These are phyloP conservation scores for Seriola dumerili DNA, from an alignment of 2,113 vertebrate genomes.

Conservation along the genomic window DNA sequence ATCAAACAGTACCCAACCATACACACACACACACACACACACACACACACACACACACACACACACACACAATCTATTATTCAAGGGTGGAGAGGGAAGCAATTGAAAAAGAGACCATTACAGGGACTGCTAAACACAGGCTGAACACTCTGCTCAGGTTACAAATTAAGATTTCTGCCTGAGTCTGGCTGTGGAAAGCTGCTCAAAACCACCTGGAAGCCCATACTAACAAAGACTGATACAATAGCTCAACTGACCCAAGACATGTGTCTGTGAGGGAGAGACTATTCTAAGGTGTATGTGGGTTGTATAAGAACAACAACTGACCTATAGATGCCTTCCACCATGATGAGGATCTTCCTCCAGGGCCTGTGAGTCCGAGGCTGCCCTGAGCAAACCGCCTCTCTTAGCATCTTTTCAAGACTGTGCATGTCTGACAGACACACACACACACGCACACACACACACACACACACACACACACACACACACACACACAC, in stretches of 20 bases:
- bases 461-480: constrained; percentile 47
- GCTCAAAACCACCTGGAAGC: constrained; percentile 32
- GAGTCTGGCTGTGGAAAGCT: constrained; percentile 17
- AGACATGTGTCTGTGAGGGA: constrained; percentile 1
- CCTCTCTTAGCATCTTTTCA: constrained; percentile 91
- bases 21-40: not conserved
- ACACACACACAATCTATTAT: constrained; percentile 42
- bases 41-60: constrained; percentile 15
- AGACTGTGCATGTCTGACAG: constrained; percentile 90
- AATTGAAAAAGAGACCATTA: constrained; percentile 63
- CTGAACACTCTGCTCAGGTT: constrained; percentile 56
- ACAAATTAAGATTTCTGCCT: constrained; percentile 53
- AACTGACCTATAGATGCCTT: constrained; percentile 94
- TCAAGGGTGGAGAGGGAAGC: constrained; percentile 50
- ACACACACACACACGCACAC: constrained; percentile 32
- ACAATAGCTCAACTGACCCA: not conserved
- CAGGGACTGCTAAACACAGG: constrained; percentile 46
- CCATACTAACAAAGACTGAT: constrained; percentile 28
- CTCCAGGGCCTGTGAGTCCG: constrained; percentile 92
- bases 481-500: constrained; percentile 19
- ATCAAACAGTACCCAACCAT: constrained; percentile 60
- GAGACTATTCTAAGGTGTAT: not conserved
- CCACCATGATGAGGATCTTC: constrained; percentile 96
- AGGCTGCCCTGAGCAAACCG: constrained; percentile 90
- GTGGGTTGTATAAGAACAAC: constrained; percentile 10